Evolutionary conservation across 2,888 invertebrate species (phyloP).

Genomic region (Torymus aiolomorphi): DNA sequence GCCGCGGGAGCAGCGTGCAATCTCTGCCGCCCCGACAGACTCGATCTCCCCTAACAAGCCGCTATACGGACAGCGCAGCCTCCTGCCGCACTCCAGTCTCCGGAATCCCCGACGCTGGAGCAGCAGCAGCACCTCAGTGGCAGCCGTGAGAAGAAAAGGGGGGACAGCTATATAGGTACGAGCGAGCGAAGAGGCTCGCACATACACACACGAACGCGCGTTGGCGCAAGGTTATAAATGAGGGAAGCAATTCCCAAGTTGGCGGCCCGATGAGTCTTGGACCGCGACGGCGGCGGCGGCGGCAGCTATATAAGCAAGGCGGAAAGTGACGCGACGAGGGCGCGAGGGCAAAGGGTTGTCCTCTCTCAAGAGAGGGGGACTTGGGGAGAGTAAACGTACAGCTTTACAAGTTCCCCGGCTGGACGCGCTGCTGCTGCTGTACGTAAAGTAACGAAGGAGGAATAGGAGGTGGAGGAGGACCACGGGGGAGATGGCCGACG

Average conservation of each 20-base stretch:
- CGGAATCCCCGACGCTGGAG: too few species aligned
- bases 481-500: conserved; percentile 26
- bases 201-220: conserved; percentile 26
- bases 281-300: conserved; percentile 34
- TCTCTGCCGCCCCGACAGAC: too few species aligned
- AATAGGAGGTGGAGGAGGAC: conserved; percentile 1
- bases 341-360: conserved; percentile 30
- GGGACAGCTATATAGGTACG: neutral
- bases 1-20: too few species aligned
- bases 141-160: too few species aligned
- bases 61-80: neutral
- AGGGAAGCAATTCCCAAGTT: conserved; percentile 72
- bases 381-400: conserved; percentile 43
- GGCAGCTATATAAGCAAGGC: neutral
- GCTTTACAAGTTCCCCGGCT: conserved; percentile 52
- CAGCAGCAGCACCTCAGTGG: too few species aligned
- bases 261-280: conserved; percentile 61
- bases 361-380: conserved; percentile 1
- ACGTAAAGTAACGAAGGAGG: conserved; percentile 19
- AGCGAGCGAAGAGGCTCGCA: conserved; percentile 63
- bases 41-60: too few species aligned
- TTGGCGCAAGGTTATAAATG: conserved; percentile 68
- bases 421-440: conserved; percentile 12
- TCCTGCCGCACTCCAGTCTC: neutral
- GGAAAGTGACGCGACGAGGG: conserved; percentile 2